Conservation (phyloP, 2,888 invertebrate genomes). For the Brachycybe producta region DNA sequence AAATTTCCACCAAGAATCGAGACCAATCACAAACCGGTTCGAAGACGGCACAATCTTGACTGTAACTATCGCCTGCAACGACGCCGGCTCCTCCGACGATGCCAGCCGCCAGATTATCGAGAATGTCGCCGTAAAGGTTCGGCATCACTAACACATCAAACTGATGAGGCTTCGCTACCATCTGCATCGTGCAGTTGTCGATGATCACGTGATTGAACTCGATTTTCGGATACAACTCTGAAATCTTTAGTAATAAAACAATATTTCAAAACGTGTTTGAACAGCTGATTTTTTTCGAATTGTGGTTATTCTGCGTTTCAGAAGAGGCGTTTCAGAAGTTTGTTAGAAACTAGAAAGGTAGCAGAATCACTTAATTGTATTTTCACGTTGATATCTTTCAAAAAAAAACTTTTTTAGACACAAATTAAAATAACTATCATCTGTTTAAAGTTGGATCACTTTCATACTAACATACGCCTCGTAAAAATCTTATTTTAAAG, state of each 20-base stretch:
- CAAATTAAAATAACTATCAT: no score
- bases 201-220: slow-evolving; percentile 96
- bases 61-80: slow-evolving; percentile 91
- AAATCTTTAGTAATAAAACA: slow-evolving; percentile 55
- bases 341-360: no score
- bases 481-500: no score
- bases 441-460: no score
- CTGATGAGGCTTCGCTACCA: slow-evolving; percentile 93
- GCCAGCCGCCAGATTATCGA: slow-evolving; percentile 92
- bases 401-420: no score
- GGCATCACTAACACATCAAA: slow-evolving; percentile 98
- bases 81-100: slow-evolving; percentile 96
- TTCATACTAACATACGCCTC: no score
- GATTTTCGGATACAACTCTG: slow-evolving; percentile 80
- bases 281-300: no score
- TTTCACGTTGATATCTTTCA: no score
- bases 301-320: no score
- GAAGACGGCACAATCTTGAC: slow-evolving; percentile 84
- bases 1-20: not conserved
- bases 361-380: no score
- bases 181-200: slow-evolving; percentile 98
- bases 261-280: no score
- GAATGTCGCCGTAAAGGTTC: slow-evolving; percentile 94
- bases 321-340: no score
- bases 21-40: slow-evolving; percentile 57